Base-by-base conservation (phyloP, 2,888 invertebrate species). In the Drosophila rubida region DNA sequence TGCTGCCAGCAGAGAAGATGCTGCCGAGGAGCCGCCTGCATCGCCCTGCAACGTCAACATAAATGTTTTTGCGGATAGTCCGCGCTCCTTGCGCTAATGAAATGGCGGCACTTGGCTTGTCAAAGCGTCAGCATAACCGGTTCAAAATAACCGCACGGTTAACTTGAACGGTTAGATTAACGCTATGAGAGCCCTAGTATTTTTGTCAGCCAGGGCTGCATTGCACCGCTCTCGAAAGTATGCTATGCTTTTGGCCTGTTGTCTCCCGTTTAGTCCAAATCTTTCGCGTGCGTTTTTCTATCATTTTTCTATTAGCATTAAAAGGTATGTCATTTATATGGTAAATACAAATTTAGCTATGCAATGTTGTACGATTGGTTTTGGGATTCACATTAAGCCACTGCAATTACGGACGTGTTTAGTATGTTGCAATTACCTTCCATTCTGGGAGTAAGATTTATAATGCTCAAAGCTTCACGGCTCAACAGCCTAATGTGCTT, bases 401-500 rank as follows among this genome's bases (percentile, higher is more conserved):
- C 70, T 75, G 80, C 87, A 89, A 83, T 87, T 72, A 53, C 66
- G 45, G 68, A 61, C 74, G 46, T 44, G 1, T 14, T 23, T 61
- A 57, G 54, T 72, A 23, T 53, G 57, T 32, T 16, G 66, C 73
- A 73, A 76, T 77, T 68, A 71, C 87, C 89, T 89, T 89, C 83
- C 80, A 80, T 90, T 61, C 89, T 90, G 90, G 90, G 90, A 90
- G 90, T 90, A 90, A 76, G 53, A 49, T 71, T 14, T 60, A 41
- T 27, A 50, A 11, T 19, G 39, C 50, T 13, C 16, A 9, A 35
- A 45, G 45, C 54, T 45, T 48, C 16, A 19, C n/a, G 27, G 30
- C 5, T 30, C 32, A 7, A 13, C 37, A 42, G 50, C 25, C 13
- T 27, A 22, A 2, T 32, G 14, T 13, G 27, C 11, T 32, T 35